Evolutionary conservation across 2,888 invertebrate species (phyloP), one percentile per base, ranked within the genome.

Genomic region (Silvanus unidentatus): DNA sequence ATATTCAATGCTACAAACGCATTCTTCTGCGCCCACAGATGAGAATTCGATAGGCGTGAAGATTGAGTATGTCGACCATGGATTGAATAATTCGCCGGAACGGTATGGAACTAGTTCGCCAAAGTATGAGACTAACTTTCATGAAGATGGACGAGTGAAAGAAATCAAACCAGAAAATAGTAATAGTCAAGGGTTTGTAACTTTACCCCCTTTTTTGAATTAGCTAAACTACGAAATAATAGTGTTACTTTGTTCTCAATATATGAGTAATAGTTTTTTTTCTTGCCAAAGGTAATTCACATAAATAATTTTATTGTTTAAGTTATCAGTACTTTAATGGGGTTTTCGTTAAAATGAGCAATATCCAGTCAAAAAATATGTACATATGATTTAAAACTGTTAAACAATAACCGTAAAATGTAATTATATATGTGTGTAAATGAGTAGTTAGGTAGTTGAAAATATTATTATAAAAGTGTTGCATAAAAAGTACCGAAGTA

Each of bases 181-280:
- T 12, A 63, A 61, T 58, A 77, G 70, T 52, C 82, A 82, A 64
- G 78, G 77, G 39, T 85, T 83, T 64, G 84, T 84, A 32, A 78
- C 83, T 43, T 72, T 85, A 72, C 85, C 85, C 74, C 83, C 84
- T 80, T 85, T 86, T 83, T 78, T 84, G 80, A 84, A 84, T 75
- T 84, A 74, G 60, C 56, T 37, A 56, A 48, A 44, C 43, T 56
- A 48, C 47, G 52, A 42, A 55, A 56, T 48, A 54, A n/a, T n/a
- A 50, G 43, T 53, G 37, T 37, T 52, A 53, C 51, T 57, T 59
- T 45, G 43, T 45, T 42, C 12, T 14, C 40, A 41, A 16, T 6
- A 9, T 32, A 32, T 6, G 28, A n/a, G n/a, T n/a, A 22, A 22
- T 5, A 22, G 22, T 22, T 22, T 22, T 22, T 22, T 22, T 22